These are phyloP conservation scores for Hydrozoanthus tunicans DNA, from an alignment of 64 coral and sea anemone genomes.

Conservation along the genomic window DNA sequence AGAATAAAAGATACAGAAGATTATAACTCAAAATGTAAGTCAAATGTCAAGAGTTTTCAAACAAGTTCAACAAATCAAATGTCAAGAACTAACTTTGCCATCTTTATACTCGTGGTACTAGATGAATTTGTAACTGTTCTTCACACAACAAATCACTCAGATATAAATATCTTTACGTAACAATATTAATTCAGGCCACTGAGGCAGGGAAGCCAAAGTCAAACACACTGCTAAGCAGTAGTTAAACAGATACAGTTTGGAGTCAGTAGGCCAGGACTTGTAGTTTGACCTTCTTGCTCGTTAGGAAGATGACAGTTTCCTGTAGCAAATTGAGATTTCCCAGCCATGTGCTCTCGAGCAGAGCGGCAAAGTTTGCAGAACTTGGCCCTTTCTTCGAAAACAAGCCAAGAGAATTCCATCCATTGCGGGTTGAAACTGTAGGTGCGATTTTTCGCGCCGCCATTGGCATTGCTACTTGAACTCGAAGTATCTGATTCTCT, in stretches of 20 bases:
- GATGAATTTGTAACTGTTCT: not conserved
- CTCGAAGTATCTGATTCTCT: not conserved
- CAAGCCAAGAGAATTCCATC: not conserved
- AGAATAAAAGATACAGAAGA: slow-evolving; percentile 1
- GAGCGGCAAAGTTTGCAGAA: not conserved
- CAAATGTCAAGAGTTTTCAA: no score
- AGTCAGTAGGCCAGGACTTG: slow-evolving; percentile 15
- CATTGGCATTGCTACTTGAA: not conserved
- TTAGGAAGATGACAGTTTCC: not conserved
- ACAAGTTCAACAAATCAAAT: no score
- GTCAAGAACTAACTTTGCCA: no score
- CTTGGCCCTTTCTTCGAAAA: not conserved
- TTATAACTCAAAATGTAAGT: not conserved
- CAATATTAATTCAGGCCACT: not conserved
- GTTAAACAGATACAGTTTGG: slow-evolving; percentile 2
- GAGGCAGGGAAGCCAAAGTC: not conserved
- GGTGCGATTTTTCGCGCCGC: no score
- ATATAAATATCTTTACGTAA: not conserved
- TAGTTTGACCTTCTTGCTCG: slow-evolving; percentile 1
- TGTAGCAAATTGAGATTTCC: not conserved
- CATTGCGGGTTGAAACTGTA: no score
- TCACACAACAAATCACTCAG: not conserved
- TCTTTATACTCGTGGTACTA: no score
- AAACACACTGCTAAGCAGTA: not conserved
- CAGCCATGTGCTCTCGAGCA: not conserved